Conservation (phyloP, 92 coral and sea anemone species). For the Porites evermanni region DNA sequence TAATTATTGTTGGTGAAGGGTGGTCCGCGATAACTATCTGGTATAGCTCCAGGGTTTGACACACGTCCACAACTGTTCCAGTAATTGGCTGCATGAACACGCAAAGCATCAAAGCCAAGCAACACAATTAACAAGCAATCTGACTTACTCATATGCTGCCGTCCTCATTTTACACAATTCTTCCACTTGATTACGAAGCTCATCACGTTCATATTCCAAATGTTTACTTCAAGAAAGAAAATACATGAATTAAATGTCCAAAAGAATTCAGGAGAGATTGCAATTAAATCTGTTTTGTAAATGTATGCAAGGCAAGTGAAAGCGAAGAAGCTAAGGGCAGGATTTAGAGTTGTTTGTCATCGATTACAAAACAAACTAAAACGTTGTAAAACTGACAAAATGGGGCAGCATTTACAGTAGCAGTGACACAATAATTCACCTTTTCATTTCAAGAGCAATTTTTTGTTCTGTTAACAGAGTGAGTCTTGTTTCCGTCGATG, state of each 20-base stretch:
- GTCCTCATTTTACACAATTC: constrained; percentile 77
- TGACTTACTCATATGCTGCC: constrained; percentile 64
- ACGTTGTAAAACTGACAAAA: neutral
- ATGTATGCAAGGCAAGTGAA: no score
- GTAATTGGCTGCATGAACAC: no score
- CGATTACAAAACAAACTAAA: no score
- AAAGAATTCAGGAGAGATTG: neutral
- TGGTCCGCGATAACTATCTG: no score
- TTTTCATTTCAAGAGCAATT: constrained; percentile 41
- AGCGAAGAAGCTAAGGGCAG: no score
- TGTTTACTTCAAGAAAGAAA: constrained; percentile 60
- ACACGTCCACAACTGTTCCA: neutral
- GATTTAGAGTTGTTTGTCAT: no score
- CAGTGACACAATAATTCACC: constrained; percentile 5
- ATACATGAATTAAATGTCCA: neutral
- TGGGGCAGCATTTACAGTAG: neutral
- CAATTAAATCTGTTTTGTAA: no score
- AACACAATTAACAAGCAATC: neutral
- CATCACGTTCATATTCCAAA: constrained; percentile 84
- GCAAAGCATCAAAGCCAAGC: neutral
- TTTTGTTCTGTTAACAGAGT: constrained; percentile 27
- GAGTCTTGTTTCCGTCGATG: constrained; percentile 30
- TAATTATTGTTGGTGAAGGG: no score
- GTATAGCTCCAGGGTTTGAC: neutral
- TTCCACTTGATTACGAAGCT: constrained; percentile 80